Evolutionary conservation across 2,888 invertebrate species (phyloP), one percentile per base, ranked within the genome.

Genomic region (Nephrotoma guestfalica): DNA sequence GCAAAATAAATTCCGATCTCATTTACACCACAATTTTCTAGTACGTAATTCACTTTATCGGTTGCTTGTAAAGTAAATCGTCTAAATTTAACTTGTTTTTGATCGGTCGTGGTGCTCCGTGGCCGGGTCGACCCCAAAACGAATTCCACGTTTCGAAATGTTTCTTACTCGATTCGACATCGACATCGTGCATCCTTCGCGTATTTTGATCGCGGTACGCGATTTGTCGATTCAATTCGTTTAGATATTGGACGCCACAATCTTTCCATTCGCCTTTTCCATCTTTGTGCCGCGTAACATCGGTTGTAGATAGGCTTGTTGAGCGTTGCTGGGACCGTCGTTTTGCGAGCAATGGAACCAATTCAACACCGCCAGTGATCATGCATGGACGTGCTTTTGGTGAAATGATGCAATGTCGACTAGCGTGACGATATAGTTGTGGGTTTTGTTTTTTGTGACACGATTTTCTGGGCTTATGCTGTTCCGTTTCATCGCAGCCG

Each of bases 111-210:
- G 90, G 91, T 43, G 91, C 91, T 71, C 91, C 91, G 88, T 91
- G 95, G 0, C 96, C 96, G 0, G 96, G 96, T 85, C 95, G 93
- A 41, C 96, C 96, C 96, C 96, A 97, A 88, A 96, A 93, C 9
- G 94, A 93, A 86, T 94, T 94, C 94, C 96, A 96, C 1, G 96
- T 96, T 88, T 93, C 93, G 90, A 96, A 96, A 90, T 97, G 96
- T 88, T 93, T 93, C 86, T 93, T 93, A 87, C 94, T 94, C 88
- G 93, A 93, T 90, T 95, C 95, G 45, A 93, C 93, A 57, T 96
- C 96, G 87, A 41, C 41, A n/a, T 84, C 41, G 13, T 84, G n/a
- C 41, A 42, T 15, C 90, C 92, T 92, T 91, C 91, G 89, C 45
- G 90, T 88, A 87, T 90, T 89, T 88, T 92, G 91, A 83, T 92